Evolutionary conservation across 1,140 invertebrate genomes (phyloP), one percentile per base, ranked within the genome.

Genomic region (Phortica variegata): DNA sequence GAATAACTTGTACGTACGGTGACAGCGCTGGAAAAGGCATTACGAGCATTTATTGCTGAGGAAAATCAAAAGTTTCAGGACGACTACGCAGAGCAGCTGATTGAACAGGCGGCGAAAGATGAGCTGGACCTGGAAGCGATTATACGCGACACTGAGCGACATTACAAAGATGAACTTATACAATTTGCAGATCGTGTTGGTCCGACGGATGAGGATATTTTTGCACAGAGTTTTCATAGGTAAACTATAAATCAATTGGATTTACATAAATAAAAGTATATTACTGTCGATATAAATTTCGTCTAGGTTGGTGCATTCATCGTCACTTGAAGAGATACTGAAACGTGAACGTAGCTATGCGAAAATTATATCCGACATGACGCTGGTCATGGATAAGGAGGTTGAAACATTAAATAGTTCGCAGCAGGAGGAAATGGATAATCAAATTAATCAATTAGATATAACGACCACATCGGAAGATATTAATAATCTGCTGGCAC

Each of bases 261-360:
- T 29, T 13, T 13, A 20, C 12, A 9, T 33, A 15, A 23, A 8
- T 8, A 15, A 12, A 15, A 18, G 8, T 23, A 41, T 6, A 15
- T 6, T 15, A 41, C 20, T 8, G 13, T 8, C 34, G 15, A 37
- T 8, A n/a, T n/a, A n/a, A n/a, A n/a, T n/a, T n/a, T n/a, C n/a
- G n/a, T n/a, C n/a, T 9, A 49, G 83, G 57, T 71, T 93, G 29
- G 89, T 93, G 4, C 90, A 93, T 76, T 87, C 89, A 12, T 87
- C 73, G 0, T 74, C 88, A 5, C 68, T 93, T 16, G 86, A 89
- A 71, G 87, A 87, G 0, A 86, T 93, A 61, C 78, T 93, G 1
- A 85, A 88, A 66, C 80, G 88, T 29, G 90, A 93, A 77, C 85
- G 91, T 62, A 82, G 83, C 34, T 90, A 87, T 79, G 86, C 88